phyloP scores from a whole-genome alignment of 2,113 vertebrate species.

The Orycteropus afer region DNA sequence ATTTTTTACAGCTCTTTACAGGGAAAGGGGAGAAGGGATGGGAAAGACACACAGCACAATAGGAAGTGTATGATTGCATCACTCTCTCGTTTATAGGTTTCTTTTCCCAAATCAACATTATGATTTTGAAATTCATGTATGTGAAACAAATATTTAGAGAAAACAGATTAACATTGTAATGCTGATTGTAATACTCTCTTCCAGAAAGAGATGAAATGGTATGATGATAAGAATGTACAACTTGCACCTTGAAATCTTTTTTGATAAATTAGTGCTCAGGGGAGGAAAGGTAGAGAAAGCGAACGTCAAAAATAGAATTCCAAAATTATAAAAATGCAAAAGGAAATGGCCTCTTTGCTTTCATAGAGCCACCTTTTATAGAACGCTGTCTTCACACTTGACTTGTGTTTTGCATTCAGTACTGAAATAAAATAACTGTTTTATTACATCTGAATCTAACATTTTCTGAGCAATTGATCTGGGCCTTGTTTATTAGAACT shows the following conservation, averaged over 20 bases:
- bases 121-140: slow-evolving; percentile 79
- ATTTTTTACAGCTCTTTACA: slow-evolving; percentile 87
- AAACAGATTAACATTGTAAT: slow-evolving; percentile 70
- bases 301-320: slow-evolving; percentile 61
- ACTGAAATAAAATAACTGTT: slow-evolving; percentile 73
- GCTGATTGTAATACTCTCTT: slow-evolving; percentile 77
- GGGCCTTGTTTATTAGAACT: slow-evolving; percentile 72
- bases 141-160: slow-evolving; percentile 74
- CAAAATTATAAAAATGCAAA: slow-evolving; percentile 63
- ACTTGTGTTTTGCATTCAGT: slow-evolving; percentile 75
- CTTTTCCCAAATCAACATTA: slow-evolving; percentile 72
- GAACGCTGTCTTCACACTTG: slow-evolving; percentile 64
- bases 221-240: slow-evolving; percentile 77
- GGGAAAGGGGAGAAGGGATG: slow-evolving; percentile 86
- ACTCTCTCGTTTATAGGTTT: slow-evolving; percentile 70
- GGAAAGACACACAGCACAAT: slow-evolving; percentile 87
- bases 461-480: slow-evolving; percentile 68
- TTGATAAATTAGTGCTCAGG: slow-evolving; percentile 77
- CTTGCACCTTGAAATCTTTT: slow-evolving; percentile 76
- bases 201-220: slow-evolving; percentile 72
- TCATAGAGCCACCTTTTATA: slow-evolving; percentile 71
- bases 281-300: slow-evolving; percentile 71
- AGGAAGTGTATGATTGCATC: slow-evolving; percentile 67
- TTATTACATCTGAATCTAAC: slow-evolving; percentile 66
- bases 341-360: slow-evolving; percentile 73